These are phyloP conservation scores for Echiichthys vipera DNA, from an alignment of 2,797 vertebrate genomes.

Conservation along the genomic window DNA sequence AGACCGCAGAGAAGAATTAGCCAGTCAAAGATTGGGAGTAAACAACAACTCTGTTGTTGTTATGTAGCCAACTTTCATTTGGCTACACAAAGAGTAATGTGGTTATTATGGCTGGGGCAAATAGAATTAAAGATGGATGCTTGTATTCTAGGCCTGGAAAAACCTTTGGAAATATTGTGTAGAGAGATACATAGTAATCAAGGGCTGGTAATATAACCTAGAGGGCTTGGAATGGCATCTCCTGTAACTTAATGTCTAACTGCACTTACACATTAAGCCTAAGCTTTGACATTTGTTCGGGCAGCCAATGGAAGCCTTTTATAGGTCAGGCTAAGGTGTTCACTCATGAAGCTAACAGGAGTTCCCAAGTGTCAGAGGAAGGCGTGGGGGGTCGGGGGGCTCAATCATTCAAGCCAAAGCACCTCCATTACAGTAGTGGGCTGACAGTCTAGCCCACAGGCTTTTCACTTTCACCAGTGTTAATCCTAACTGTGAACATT, in stretches of 20 bases:
- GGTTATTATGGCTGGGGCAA: conserved; percentile 69
- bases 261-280: conserved; percentile 53
- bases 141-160: conserved; percentile 69
- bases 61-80: conserved; percentile 55
- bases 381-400: neutral
- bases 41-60: conserved; percentile 31
- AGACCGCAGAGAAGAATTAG: conserved; percentile 51
- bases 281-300: conserved; percentile 65
- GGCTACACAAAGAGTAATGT: conserved; percentile 68
- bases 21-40: conserved; percentile 35
- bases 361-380: conserved; percentile 68
- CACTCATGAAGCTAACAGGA: conserved; percentile 73
- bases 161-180: conserved; percentile 51
- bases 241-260: conserved; percentile 51
- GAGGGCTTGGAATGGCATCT: conserved; percentile 51
- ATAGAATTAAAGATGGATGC: conserved; percentile 79
- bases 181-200: conserved; percentile 55
- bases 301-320: conserved; percentile 59
- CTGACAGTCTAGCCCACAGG: conserved; percentile 64
- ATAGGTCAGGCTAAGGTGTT: conserved; percentile 74
- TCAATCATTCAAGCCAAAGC: conserved; percentile 63
- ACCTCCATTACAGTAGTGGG: conserved; percentile 66
- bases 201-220: conserved; percentile 36
- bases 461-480: conserved; percentile 57
- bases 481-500: conserved; percentile 67